phyloP scores from a whole-genome alignment of 2,888 invertebrate species.

The Sarcophaga variegata region DNA sequence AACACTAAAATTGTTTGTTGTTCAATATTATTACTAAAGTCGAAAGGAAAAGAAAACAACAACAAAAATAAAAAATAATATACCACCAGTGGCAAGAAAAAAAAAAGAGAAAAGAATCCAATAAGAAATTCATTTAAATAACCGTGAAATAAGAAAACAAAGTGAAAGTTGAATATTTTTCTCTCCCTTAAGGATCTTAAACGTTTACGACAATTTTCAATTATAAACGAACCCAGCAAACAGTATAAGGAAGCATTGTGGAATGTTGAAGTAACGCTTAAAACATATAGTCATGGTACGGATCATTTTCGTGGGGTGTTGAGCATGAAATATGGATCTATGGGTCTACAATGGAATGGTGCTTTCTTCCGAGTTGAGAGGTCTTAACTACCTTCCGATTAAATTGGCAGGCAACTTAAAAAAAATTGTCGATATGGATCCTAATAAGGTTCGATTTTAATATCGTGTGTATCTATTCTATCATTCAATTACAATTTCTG shows the following conservation, averaged over 20 bases:
- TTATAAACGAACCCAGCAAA: constrained; percentile 47
- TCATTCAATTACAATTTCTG: no score
- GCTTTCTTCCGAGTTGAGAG: no score
- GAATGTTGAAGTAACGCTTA: no score
- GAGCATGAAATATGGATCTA: no score
- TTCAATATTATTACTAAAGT: constrained; percentile 40
- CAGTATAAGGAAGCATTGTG: neutral
- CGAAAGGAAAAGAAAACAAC: neutral
- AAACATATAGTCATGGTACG: no score
- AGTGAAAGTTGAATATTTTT: constrained; percentile 1
- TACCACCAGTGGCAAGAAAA: neutral
- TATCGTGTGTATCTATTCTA: no score
- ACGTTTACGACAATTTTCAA: constrained; percentile 65
- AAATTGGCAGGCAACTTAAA: no score
- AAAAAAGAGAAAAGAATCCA: constrained; percentile 1
- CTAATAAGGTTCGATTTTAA: no score
- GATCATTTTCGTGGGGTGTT: no score
- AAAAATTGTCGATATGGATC: no score
- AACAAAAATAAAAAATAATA: neutral
- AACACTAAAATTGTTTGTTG: constrained; percentile 62
- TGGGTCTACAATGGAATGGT: no score
- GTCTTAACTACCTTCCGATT: no score
- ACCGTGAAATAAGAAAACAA: constrained; percentile 55
- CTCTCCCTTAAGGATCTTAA: constrained; percentile 64
- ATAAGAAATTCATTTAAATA: constrained; percentile 54